Base-by-base conservation (phyloP, 2,113 vertebrate genomes). In the Zosterops lateralis region DNA sequence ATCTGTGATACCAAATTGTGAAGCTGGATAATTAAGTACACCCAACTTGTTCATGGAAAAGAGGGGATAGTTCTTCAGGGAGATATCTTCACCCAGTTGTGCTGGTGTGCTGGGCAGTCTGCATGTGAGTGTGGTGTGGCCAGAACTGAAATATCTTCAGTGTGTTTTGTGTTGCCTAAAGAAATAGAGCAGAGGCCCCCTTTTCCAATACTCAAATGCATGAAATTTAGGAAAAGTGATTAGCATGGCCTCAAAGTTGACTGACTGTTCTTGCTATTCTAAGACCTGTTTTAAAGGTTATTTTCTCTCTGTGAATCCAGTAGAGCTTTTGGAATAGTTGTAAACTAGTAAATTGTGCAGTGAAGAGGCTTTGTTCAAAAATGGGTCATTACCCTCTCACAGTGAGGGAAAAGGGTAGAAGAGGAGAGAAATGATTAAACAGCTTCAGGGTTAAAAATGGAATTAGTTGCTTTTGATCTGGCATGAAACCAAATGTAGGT, bases 71-170 rank as follows among this genome's bases (percentile, higher is more conserved):
- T 4, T 73, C 54, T 85, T 18, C 50, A 57, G 36, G 75, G 36
- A 50, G 22, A 6, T 3, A 29, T 64, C 66, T 60, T 82, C 14
- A 32, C 15, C 26, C 10, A 32, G 53, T 13, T 75, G n/a, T 62
- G 60, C n/a, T 7, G 5, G 54, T 44, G 6, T 25, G 47, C 40
- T 6, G 16, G 45, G 44, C 9, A 58, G 32, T 34, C 36, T 61
- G 34, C 0, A 0, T 53, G 7, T 38, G 54, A 57, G 12, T 10
- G 50, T 18, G 26, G 17, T 34, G 4, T 0, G 2, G 25, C 22
- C 29, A 77, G 40, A 85, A 44, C 20, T 44, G 36, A 83, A 73
- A 10, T 58, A 26, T 28, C 34, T 62, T 71, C 9, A 12, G 4
- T 2, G 2, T 62, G 11, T 20, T 73, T 87, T 50, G 10, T 73